Evolutionary conservation across 35 echinoderm and acorn worm species (phyloP).

Genomic region (Apostichopus japonicus): DNA sequence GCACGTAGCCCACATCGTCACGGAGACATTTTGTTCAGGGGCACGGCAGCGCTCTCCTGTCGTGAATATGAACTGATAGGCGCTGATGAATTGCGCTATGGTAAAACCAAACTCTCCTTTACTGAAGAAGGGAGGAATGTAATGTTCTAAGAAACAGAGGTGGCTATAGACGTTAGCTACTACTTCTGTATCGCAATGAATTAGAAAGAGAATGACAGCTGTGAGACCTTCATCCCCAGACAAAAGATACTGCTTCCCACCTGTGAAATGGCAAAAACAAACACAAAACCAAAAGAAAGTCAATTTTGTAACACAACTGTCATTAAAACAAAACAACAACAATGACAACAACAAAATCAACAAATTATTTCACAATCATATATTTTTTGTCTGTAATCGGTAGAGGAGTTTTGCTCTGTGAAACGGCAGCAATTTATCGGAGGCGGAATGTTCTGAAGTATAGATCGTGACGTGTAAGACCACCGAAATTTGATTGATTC

Average conservation of each 20-base stretch:
- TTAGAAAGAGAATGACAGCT: constrained; percentile 75
- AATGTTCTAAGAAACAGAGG: constrained; percentile 70
- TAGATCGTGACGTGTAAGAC: no score
- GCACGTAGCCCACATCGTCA: no score
- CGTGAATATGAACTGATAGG: constrained; percentile 58
- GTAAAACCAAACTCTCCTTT: constrained; percentile 77
- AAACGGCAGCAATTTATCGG: no score
- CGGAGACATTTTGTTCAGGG: no score
- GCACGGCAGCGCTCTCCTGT: no score
- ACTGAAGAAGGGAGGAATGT: constrained; percentile 78
- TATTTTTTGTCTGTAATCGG: no score
- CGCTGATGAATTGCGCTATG: constrained; percentile 70
- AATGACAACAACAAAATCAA: no score
- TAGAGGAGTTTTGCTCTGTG: no score
- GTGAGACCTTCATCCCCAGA: constrained; percentile 81
- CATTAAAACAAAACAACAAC: background rate
- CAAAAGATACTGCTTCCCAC: constrained; percentile 80
- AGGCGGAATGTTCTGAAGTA: no score
- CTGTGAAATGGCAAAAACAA: constrained; percentile 23
- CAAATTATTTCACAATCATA: no score
- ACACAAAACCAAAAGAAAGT: no score
- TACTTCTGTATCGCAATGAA: constrained; percentile 66
- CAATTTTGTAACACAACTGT: background rate
- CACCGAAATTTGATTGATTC: no score
- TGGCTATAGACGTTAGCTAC: constrained; percentile 74